Evolutionary conservation across 2,113 vertebrate species (phyloP), one percentile per base, ranked within the genome.

Genomic region (Lota lota): DNA sequence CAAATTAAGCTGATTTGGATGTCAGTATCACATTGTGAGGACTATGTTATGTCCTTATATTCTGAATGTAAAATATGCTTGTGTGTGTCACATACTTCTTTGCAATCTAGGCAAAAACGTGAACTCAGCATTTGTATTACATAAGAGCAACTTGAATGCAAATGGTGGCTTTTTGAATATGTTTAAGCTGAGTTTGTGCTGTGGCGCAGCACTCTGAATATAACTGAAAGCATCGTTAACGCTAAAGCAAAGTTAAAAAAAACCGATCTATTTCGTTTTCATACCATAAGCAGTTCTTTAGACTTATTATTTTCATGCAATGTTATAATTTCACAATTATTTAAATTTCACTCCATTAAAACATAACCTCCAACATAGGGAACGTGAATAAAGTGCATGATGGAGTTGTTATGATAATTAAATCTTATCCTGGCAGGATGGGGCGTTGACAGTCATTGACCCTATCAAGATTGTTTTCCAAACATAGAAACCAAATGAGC

Each of bases 331-430:
- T 18, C 16, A 54, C 33, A 73, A 71, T 76, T 79, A 67, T 15
- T 61, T 62, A 57, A 66, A 80, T 83, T 65, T 72, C 66, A 20
- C 61, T 40, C 11, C 0, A 5, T 77, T 47, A 28, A 83, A 79
- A 79, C 64, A 50, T 72, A 82, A 79, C 59, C 68, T 70, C 63
- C 54, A 79, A 40, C 18, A 78, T 73, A 82, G 75, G 72, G 77
- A 71, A 54, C 5, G 16, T 70, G 75, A 75, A 83, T 58, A 70
- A 72, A 68, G 66, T 61, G 22, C 63, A 53, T 78, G 83, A 79
- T 75, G 14, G 60, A 24, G 7, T 64, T 50, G 84, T 82, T 85
- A 83, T 47, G 64, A 20, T 17, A 66, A 79, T 78, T 80, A 73
- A 68, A 73, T 73, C 73, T 24, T 59, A 79, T 72, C 73, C 40